phyloP scores from a whole-genome alignment of 2,113 vertebrate genomes.

The Lynx canadensis region DNA sequence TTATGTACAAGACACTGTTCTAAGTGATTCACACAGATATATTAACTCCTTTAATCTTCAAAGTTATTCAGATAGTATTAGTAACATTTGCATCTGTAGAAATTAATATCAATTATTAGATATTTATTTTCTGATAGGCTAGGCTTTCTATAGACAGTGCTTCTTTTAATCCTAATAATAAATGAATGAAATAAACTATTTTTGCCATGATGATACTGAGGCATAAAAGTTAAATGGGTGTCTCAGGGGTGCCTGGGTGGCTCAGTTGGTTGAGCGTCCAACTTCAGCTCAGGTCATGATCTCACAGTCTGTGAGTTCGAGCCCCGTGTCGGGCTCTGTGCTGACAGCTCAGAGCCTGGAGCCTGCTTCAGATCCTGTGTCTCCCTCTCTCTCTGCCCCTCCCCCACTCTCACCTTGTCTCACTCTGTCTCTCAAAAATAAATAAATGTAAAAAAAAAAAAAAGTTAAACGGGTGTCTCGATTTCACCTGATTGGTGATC shows the following conservation, averaged over 20 bases:
- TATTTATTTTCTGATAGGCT: background rate
- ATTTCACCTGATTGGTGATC: slow-evolving; percentile 4
- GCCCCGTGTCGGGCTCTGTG: no score
- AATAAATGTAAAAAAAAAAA: background rate
- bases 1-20: background rate
- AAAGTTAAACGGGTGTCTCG: background rate
- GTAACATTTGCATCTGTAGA: background rate
- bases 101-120: background rate
- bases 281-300: no score
- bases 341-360: no score
- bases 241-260: background rate
- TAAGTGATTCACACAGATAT: background rate
- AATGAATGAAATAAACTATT: background rate
- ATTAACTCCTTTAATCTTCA: slow-evolving; percentile 16
- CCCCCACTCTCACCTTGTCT: no score
- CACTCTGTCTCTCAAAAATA: no score
- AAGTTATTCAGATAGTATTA: background rate
- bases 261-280: no score
- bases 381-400: no score
- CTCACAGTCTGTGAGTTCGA: no score
- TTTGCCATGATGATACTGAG: background rate
- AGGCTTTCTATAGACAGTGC: background rate
- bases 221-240: background rate
- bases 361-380: no score
- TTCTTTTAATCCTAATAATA: slow-evolving; percentile 13